These are phyloP conservation scores for Daubentonia madagascariensis DNA, from an alignment of 2,113 vertebrate species.

Conservation along the genomic window DNA sequence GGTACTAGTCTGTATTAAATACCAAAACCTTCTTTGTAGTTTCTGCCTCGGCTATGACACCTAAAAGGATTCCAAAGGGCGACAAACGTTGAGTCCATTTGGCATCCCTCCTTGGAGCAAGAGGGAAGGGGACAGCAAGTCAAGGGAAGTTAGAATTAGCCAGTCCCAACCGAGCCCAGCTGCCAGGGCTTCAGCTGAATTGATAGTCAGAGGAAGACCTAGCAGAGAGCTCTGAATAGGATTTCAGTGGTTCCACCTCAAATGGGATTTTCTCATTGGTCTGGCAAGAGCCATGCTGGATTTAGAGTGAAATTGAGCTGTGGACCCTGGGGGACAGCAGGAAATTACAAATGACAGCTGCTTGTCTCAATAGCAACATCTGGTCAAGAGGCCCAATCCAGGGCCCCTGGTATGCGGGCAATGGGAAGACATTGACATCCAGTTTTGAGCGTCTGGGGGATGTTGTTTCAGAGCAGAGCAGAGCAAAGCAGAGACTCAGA, in stretches of 20 bases:
- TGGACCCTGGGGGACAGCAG: conserved; percentile 14
- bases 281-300: conserved; percentile 35
- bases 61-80: neutral
- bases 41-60: conserved; percentile 1
- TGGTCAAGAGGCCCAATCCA: neutral
- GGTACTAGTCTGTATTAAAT: conserved; percentile 45
- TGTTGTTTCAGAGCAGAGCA: neutral
- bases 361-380: conserved; percentile 36
- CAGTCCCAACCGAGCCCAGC: neutral
- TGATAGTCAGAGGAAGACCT: neutral
- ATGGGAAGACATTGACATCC: neutral
- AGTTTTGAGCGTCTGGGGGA: neutral
- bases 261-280: conserved; percentile 29
- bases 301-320: conserved; percentile 66
- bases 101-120: neutral
- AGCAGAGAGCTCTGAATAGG: neutral
- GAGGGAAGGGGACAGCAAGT: neutral
- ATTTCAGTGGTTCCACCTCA: conserved; percentile 36
- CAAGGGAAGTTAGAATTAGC: neutral
- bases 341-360: conserved; percentile 61
- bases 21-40: conserved; percentile 26
- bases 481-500: neutral
- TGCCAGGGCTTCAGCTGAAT: neutral
- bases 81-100: neutral
- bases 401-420: neutral